A percentile compares a stretch with the other conserved stretches of the same genome.
Evolutionary conservation across 2,797 vertebrate species (phyloP).

Genomic region (Morelia viridis): DNA sequence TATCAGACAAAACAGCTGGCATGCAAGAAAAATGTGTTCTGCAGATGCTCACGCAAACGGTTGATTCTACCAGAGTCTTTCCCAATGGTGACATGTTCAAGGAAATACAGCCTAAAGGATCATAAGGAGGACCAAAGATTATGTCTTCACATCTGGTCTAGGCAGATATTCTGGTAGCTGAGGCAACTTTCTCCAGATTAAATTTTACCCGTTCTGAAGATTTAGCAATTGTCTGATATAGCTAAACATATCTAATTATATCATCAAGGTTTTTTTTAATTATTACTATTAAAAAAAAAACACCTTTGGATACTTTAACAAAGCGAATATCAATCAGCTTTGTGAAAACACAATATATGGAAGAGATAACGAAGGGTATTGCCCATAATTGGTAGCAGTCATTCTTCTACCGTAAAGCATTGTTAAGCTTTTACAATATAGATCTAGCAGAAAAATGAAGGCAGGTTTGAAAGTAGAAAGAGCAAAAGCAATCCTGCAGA

Average conservation of each 20-base stretch:
- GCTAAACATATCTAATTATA: neutral
- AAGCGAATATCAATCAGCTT: constrained; percentile 23
- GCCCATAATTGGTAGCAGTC: constrained; percentile 35
- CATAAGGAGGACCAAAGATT: neutral
- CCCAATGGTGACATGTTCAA: neutral
- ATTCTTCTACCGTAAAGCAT: constrained; percentile 39
- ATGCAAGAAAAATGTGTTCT: neutral
- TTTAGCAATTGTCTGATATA: neutral
- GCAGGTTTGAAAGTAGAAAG: constrained; percentile 32
- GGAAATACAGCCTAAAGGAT: neutral
- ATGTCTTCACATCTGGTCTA: neutral
- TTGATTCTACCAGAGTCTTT: neutral
- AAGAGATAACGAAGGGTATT: constrained; percentile 41
- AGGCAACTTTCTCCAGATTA: neutral
- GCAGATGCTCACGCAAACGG: neutral
- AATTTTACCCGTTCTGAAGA: neutral
- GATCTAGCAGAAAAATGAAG: constrained; percentile 36
- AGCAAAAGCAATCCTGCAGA: constrained; percentile 50
- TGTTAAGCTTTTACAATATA: constrained; percentile 39
- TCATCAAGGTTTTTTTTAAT: neutral
- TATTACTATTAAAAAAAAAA: neutral
- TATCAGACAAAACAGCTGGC: neutral
- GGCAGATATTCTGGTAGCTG: neutral
- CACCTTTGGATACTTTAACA: constrained; percentile 20
- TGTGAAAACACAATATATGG: constrained; percentile 40